Evolutionary conservation across 2,888 invertebrate species (phyloP).

Genomic region (Lepeophtheirus nordmannii): DNA sequence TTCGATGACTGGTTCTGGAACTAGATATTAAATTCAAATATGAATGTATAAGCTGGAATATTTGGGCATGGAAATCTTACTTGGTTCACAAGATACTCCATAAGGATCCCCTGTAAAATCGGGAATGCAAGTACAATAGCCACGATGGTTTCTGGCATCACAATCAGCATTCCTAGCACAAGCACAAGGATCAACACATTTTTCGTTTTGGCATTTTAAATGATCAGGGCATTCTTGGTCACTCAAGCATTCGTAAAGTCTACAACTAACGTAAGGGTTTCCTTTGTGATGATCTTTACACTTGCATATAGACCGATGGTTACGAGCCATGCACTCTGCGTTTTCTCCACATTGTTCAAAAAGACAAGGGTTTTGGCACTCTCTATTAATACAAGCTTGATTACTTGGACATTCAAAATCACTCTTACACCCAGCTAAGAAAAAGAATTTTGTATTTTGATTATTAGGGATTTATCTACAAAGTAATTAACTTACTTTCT

Average conservation of each 20-base stretch:
- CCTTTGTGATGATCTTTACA: slow-evolving; percentile 64
- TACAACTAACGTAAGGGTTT: slow-evolving; percentile 33
- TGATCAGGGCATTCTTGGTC: slow-evolving; percentile 39
- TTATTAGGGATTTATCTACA: background rate
- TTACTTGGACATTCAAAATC: slow-evolving; percentile 68
- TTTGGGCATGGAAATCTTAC: slow-evolving; percentile 26
- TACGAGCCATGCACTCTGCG: slow-evolving; percentile 32
- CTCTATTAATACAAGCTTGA: slow-evolving; percentile 60
- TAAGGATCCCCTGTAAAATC: slow-evolving; percentile 29
- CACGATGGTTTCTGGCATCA: slow-evolving; percentile 27
- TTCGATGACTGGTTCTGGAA: slow-evolving; percentile 37
- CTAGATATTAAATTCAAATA: slow-evolving; percentile 25
- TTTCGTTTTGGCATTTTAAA: slow-evolving; percentile 61
- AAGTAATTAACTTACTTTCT: background rate
- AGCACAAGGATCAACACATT: slow-evolving; percentile 66
- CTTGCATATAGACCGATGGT: slow-evolving; percentile 51
- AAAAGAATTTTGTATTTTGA: background rate
- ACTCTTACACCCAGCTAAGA: slow-evolving; percentile 56
- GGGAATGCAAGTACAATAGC: slow-evolving; percentile 29
- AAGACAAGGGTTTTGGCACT: slow-evolving; percentile 66
- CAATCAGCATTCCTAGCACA: slow-evolving; percentile 47
- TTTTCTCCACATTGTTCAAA: slow-evolving; percentile 52
- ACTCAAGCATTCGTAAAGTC: slow-evolving; percentile 45
- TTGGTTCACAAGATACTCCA: slow-evolving; percentile 27
- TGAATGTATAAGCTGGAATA: slow-evolving; percentile 13